Evolutionary conservation across 2,888 invertebrate species (phyloP).

Genomic region (Ctena decussata): DNA sequence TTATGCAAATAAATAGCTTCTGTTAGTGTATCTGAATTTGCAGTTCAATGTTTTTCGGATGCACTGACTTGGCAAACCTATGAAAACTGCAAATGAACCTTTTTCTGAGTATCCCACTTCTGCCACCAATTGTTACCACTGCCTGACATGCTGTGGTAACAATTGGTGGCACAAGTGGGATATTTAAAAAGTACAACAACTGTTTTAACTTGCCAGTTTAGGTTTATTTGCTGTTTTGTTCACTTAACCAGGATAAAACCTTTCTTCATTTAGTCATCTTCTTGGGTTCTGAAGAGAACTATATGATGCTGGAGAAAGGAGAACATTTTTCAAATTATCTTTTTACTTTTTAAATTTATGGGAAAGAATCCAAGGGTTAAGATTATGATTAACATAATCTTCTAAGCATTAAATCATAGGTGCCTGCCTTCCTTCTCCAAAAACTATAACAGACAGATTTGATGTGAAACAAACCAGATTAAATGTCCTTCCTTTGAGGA

Average conservation of each 20-base stretch:
- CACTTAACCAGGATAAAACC: too few species aligned
- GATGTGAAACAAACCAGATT: not conserved
- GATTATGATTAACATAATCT: conserved; percentile 7
- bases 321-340: too few species aligned
- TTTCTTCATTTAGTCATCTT: too few species aligned
- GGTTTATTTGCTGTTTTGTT: too few species aligned
- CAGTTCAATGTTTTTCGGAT: not conserved
- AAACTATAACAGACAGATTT: not conserved
- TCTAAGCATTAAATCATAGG: conserved; percentile 9
- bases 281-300: too few species aligned
- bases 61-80: not conserved
- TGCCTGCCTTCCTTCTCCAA: not conserved
- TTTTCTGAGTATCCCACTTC: too few species aligned
- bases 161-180: too few species aligned
- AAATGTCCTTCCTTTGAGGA: not conserved
- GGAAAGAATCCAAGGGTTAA: not conserved
- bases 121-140: too few species aligned
- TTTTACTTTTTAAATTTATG: not conserved
- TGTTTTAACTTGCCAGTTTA: too few species aligned
- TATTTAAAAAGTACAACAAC: too few species aligned
- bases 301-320: too few species aligned
- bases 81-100: not conserved
- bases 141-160: too few species aligned
- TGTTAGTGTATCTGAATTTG: not conserved
- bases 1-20: not conserved